Evolutionary conservation across 2,888 invertebrate species (phyloP).

Genomic region (Eristalis arbustorum): DNA sequence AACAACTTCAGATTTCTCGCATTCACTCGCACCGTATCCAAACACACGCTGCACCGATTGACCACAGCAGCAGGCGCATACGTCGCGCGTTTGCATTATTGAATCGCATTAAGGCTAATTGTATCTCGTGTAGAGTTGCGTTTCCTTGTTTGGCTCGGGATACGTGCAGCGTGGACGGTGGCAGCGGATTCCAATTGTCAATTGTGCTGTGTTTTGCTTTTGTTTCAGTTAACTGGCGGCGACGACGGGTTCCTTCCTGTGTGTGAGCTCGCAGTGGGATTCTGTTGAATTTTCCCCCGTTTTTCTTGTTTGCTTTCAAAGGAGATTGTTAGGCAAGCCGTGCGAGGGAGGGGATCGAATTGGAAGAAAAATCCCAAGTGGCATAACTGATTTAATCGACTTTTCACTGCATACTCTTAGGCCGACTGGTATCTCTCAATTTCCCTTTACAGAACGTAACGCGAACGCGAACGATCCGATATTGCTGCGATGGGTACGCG

Average conservation of each 20-base stretch:
- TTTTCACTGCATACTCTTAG: slow-evolving; percentile 32
- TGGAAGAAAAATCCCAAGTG: no score
- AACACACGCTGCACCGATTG: neutral
- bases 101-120: slow-evolving; percentile 43
- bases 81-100: slow-evolving; percentile 3
- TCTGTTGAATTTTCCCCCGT: neutral
- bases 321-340: no score
- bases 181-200: slow-evolving; percentile 4
- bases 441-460: slow-evolving; percentile 84
- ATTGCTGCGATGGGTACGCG: slow-evolving; percentile 89
- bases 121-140: neutral
- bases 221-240: slow-evolving; percentile 7
- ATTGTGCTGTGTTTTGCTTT: slow-evolving; percentile 22
- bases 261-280: neutral
- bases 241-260: slow-evolving; percentile 43
- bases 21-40: neutral
- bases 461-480: slow-evolving; percentile 84
- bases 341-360: neutral
- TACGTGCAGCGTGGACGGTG: neutral
- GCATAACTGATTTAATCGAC: slow-evolving; percentile 5
- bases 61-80: neutral
- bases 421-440: neutral
- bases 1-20: neutral
- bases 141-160: slow-evolving; percentile 44
- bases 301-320: no score